Evolutionary conservation across 2,797 vertebrate species (phyloP), one percentile per base, ranked within the genome.

Genomic region (Spondyliosoma cantharus): DNA sequence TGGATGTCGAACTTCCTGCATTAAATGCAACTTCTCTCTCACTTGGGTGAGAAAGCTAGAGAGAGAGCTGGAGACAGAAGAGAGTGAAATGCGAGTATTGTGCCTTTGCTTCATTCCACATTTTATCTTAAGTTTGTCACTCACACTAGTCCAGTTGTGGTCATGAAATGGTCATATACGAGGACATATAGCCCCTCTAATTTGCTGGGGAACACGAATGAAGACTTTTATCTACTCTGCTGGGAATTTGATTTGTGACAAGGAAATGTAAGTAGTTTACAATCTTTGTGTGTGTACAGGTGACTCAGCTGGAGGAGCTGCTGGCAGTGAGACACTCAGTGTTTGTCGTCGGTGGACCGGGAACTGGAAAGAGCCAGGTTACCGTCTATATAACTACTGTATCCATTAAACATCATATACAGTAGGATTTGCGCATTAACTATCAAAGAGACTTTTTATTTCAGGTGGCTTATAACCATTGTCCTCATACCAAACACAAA

Each of bases 341-440:
- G 58, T 96, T 96, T 91, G 89, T 96, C 0, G 93, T 94, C 13
- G 95, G 95, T 13, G 96, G 95, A 81, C 91, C 94, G 74, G 93
- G 95, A 84, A 93, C 93, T 46, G 94, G 94, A 68, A 96, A 96
- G 88, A 96, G 92, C 79, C 94, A 95, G 94, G 95, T 96, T 76
- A 84, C 70, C 49, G 45, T 64, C 42, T 52, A 0, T 64, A 20
- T 22, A 53, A 37, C 32, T 45, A 29, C 25, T 20, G 12, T 27
- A 50, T 65, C 8, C n/a, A 42, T 43, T 19, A 49, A 46, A 59
- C 7, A 17, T 54, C 15, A 74, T 69, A 22, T 3, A 66, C 53
- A 46, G 73, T 4, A 17, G 4, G 7, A 17, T 72, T 22, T 66
- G 4, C 2, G 5, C 5, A 13, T 71, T 20, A 7, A n/a, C 15